Evolutionary conservation across 2,797 vertebrate species (phyloP).

Genomic region (Notamacropus eugenii): DNA sequence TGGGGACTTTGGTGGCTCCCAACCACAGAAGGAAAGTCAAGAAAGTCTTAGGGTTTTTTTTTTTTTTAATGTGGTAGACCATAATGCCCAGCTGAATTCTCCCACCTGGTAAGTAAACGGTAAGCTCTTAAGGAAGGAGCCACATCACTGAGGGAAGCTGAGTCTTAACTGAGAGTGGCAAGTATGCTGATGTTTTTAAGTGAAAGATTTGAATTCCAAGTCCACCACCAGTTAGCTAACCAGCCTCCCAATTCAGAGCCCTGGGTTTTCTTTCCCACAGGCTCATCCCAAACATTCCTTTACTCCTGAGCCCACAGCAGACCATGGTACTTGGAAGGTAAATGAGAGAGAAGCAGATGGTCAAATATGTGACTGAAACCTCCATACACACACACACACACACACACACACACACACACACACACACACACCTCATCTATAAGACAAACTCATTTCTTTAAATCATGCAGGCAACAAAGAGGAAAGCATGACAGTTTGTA

Average conservation of each 20-base stretch:
- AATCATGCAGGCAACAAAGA: background rate
- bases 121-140: background rate
- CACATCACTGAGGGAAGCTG: background rate
- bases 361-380: background rate
- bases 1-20: background rate
- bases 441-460: background rate
- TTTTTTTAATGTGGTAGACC: background rate
- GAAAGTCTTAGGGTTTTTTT: background rate
- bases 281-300: background rate
- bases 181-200: background rate
- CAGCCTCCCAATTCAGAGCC: background rate
- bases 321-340: background rate
- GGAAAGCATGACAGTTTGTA: background rate
- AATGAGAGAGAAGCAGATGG: background rate
- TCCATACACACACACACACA: no score
- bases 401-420: background rate
- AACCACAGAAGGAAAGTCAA: background rate
- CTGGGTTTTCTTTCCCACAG: background rate
- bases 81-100: background rate
- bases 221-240: background rate
- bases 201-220: background rate
- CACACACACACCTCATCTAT: background rate
- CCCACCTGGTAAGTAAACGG: background rate
- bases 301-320: background rate
- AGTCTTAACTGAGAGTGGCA: background rate